A percentile compares a stretch with the other conserved stretches of the same genome.
Evolutionary conservation across 2,113 vertebrate genomes (phyloP).

Genomic region (Marcusenius ussheri): DNA sequence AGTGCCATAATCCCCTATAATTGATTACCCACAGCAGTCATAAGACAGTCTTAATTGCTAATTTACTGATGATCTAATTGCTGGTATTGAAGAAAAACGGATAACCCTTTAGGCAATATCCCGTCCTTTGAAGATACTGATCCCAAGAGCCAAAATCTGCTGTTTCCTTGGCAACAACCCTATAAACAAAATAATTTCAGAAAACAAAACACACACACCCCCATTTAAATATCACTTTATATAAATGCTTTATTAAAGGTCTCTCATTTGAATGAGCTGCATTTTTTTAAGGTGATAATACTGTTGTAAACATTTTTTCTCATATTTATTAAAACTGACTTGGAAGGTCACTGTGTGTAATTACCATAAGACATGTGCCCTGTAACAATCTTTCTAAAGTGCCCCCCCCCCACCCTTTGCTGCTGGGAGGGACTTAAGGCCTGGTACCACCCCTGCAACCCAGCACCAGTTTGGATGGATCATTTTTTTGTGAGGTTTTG

Average conservation of each 20-base stretch:
- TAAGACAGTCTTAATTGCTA: conserved; percentile 32
- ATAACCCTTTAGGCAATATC: not conserved
- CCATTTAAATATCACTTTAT: not conserved
- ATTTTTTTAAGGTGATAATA: not conserved
- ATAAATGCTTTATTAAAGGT: not conserved
- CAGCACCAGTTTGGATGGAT: not conserved
- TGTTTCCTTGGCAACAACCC: not conserved
- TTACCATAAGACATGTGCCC: not conserved
- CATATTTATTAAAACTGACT: not conserved
- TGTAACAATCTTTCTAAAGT: not conserved
- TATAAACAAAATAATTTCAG: not conserved
- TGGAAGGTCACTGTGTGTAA: not conserved
- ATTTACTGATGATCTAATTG: conserved; percentile 31
- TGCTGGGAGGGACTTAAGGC: not conserved
- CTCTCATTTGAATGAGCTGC: not conserved
- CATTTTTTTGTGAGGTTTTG: not conserved
- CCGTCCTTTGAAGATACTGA: too few relatives aligned
- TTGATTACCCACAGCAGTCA: conserved; percentile 39
- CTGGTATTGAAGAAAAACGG: conserved; percentile 4
- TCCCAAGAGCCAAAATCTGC: too few relatives aligned
- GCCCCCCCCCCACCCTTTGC: not conserved
- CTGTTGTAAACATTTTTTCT: not conserved
- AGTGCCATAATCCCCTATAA: conserved; percentile 31
- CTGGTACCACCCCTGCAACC: not conserved
- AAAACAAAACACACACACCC: not conserved